A percentile compares a stretch with the other conserved stretches of the same genome.
These are phyloP conservation scores for honey bee (Apis mellifera) DNA, from an alignment of 1,140 invertebrate species.

Conservation along the genomic window DNA sequence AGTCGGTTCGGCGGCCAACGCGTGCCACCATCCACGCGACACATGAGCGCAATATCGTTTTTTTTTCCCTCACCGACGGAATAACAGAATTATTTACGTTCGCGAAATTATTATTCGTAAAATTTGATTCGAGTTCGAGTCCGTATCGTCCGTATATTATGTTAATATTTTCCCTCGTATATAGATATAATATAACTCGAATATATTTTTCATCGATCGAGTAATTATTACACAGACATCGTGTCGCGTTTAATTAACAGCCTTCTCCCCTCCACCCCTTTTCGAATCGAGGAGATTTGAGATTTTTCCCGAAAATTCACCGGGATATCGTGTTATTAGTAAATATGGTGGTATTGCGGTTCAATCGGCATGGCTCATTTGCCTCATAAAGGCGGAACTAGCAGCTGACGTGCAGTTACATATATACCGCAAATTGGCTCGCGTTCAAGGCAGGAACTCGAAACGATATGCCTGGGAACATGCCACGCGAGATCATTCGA, in stretches of 20 bases:
- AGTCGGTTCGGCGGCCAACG: too few relatives aligned
- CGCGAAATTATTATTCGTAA: background rate
- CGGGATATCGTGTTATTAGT: background rate
- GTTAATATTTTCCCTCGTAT: background rate
- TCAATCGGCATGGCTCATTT: constrained; percentile 48
- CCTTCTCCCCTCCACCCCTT: too few relatives aligned
- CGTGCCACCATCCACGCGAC: too few relatives aligned
- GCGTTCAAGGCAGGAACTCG: constrained; percentile 53
- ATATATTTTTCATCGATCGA: background rate
- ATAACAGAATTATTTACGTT: constrained; percentile 1
- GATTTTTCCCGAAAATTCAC: background rate
- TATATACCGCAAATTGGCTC: constrained; percentile 56
- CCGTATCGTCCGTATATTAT: background rate
- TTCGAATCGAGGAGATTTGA: background rate
- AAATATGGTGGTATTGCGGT: background rate
- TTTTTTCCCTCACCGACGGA: background rate
- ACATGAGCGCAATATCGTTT: background rate
- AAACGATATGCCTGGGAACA: constrained; percentile 48
- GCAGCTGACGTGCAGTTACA: constrained; percentile 48
- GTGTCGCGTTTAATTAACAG: background rate
- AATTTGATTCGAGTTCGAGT: background rate
- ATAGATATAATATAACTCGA: too few relatives aligned
- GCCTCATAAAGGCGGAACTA: constrained; percentile 56
- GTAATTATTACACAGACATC: too few relatives aligned
- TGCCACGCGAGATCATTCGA: constrained; percentile 38